phyloP scores from a whole-genome alignment of 2,888 invertebrate species.

The Ormyrus labotus region DNA sequence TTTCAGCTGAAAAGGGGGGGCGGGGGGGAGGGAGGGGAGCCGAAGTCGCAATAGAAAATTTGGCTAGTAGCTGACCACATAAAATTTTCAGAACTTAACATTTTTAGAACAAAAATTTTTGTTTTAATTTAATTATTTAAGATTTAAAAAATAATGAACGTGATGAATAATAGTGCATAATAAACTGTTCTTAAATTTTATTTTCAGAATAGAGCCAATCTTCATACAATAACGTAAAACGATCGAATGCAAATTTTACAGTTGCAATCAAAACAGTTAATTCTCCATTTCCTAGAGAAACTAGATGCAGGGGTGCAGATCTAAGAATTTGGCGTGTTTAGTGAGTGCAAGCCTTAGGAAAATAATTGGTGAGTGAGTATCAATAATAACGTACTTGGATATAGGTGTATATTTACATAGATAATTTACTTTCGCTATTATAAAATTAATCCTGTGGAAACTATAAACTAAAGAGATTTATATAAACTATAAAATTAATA shows the following conservation, averaged over 20 bases:
- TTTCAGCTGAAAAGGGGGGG: too few species aligned
- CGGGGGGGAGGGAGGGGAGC: too few species aligned
- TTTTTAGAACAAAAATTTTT: too few species aligned
- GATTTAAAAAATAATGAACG: too few species aligned
- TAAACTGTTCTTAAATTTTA: background rate
- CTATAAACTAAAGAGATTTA: slow-evolving; percentile 18
- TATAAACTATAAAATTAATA: slow-evolving; percentile 29
- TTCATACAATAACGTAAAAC: background rate
- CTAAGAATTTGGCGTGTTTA: slow-evolving; percentile 12
- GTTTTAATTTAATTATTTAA: too few species aligned
- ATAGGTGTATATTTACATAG: background rate
- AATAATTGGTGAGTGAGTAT: slow-evolving; percentile 25
- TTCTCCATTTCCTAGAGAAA: slow-evolving; percentile 22
- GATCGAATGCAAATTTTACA: slow-evolving; percentile 10
- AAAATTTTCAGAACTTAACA: too few species aligned
- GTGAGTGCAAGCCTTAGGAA: slow-evolving; percentile 26
- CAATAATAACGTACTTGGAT: slow-evolving; percentile 42
- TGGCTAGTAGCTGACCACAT: too few species aligned
- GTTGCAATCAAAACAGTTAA: slow-evolving; percentile 37
- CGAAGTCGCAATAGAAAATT: too few species aligned
- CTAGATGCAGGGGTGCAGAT: slow-evolving; percentile 27
- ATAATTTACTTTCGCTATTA: background rate
- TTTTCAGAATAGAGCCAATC: slow-evolving; percentile 14
- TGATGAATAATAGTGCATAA: too few species aligned
- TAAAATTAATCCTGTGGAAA: slow-evolving; percentile 19